Evolutionary conservation across 2,113 vertebrate genomes (phyloP).

Genomic region (Columbina picui): DNA sequence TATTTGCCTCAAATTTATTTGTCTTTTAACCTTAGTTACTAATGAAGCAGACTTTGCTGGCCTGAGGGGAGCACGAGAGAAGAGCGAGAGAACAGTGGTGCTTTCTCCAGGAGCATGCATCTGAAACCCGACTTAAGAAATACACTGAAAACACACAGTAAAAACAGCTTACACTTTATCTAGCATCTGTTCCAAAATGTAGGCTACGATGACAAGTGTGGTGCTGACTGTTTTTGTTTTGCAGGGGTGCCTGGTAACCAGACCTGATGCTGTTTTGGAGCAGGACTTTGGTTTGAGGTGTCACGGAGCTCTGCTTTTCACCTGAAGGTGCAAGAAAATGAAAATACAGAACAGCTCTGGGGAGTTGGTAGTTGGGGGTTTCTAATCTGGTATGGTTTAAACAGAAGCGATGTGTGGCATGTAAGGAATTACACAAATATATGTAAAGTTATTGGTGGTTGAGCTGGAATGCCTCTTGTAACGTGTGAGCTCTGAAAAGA

Average conservation of each 20-base stretch:
- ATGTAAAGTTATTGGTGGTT: background rate
- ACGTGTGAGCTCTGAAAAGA: background rate
- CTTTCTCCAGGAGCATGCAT: background rate
- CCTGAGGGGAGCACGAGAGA: background rate
- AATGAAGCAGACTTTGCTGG: background rate
- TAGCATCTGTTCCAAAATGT: background rate
- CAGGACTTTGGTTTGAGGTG: background rate
- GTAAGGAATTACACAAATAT: background rate
- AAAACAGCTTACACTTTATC: background rate
- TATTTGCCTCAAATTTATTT: background rate
- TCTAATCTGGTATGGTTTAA: background rate
- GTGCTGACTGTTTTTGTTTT: background rate
- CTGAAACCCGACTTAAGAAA: background rate
- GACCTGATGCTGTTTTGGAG: background rate
- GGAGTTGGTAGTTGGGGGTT: background rate
- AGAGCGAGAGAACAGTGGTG: background rate
- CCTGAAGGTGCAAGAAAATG: background rate
- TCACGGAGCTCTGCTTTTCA: background rate
- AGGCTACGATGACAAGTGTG: background rate
- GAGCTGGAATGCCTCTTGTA: background rate
- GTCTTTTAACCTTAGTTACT: background rate
- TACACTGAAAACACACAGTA: background rate
- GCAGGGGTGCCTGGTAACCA: background rate
- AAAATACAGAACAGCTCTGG: fast-evolving
- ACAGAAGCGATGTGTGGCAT: background rate